phyloP scores from a whole-genome alignment of 2,888 invertebrate genomes.

The Strigamia maritima region DNA sequence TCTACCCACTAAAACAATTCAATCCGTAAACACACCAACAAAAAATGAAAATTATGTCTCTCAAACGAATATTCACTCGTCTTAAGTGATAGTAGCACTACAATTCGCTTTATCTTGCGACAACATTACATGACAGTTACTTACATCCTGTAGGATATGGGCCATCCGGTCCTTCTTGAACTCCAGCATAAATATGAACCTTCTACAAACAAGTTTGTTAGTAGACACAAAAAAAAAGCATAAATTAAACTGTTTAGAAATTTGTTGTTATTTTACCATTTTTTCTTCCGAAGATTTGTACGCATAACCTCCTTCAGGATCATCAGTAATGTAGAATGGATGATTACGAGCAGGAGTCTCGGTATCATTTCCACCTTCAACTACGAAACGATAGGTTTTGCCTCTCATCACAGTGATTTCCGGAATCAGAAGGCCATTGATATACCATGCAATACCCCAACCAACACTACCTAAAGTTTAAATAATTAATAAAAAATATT shows the following conservation, averaged over 20 bases:
- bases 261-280: constrained; percentile 59
- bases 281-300: constrained; percentile 78
- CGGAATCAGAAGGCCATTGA: constrained; percentile 84
- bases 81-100: too few relatives aligned
- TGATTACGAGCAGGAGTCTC: constrained; percentile 78
- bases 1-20: constrained; percentile 62
- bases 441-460: constrained; percentile 91
- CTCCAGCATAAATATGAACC: constrained; percentile 78
- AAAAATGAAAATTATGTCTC: background rate
- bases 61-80: background rate
- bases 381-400: constrained; percentile 76
- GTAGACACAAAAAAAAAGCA: background rate
- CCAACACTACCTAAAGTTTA: constrained; percentile 73
- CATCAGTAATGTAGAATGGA: constrained; percentile 86
- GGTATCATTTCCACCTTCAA: constrained; percentile 80
- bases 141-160: constrained; percentile 65
- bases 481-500: background rate
- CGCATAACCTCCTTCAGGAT: constrained; percentile 83
- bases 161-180: constrained; percentile 66
- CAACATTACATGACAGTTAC: constrained; percentile 33
- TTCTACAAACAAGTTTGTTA: constrained; percentile 57
- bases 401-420: constrained; percentile 84
- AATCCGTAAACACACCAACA: too few relatives aligned
- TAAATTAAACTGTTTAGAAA: background rate
- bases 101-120: too few relatives aligned